phyloP scores from a whole-genome alignment of 1,140 invertebrate genomes.

The Lanistes nyassanus region DNA sequence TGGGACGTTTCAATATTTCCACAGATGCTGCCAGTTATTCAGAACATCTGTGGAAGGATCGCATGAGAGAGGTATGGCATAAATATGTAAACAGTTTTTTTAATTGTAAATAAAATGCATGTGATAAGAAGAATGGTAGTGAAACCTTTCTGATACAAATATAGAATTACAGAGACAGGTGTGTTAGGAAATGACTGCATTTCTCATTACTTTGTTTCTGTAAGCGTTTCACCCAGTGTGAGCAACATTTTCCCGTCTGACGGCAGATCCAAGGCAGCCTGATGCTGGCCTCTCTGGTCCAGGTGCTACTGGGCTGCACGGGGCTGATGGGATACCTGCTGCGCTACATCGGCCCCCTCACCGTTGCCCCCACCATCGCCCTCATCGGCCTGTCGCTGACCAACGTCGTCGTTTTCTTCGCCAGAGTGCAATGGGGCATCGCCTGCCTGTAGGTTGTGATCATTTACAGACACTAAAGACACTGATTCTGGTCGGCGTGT shows the following conservation, averaged over 20 bases:
- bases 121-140: no score
- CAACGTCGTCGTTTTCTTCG: conserved; percentile 79
- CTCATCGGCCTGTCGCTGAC: conserved; percentile 83
- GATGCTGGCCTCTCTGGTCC: conserved; percentile 54
- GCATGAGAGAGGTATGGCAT: no score
- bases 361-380: conserved; percentile 83
- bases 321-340: conserved; percentile 80
- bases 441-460: conserved; percentile 74
- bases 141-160: no score
- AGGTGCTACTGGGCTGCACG: conserved; percentile 62
- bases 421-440: conserved; percentile 84
- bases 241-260: neutral
- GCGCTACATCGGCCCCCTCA: conserved; percentile 81
- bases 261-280: conserved; percentile 58
- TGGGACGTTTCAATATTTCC: no score
- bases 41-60: no score
- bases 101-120: no score
- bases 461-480: neutral
- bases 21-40: no score
- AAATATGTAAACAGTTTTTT: no score
- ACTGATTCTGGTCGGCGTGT: neutral
- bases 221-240: no score
- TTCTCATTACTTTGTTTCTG: no score
- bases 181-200: no score
- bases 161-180: no score